phyloP scores from a whole-genome alignment of 2,113 vertebrate species.

The Notothenia rossii region DNA sequence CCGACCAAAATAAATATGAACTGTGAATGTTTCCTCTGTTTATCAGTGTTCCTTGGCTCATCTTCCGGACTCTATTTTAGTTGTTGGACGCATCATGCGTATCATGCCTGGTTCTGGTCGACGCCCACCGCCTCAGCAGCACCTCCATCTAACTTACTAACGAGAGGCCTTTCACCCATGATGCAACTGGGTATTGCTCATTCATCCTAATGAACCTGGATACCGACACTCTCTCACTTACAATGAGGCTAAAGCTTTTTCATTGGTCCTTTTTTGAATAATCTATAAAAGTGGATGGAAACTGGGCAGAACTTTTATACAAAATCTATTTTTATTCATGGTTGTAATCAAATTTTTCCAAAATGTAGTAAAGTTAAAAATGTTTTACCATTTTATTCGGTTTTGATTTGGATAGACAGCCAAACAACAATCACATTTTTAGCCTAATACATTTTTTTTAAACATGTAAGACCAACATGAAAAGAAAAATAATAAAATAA shows the following conservation, averaged over 20 bases:
- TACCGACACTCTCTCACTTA: constrained; percentile 37
- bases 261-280: constrained; percentile 29
- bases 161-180: constrained; percentile 68
- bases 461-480: no score
- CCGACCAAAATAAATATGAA: constrained; percentile 3
- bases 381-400: no score
- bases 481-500: no score
- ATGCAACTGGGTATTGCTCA: constrained; percentile 52
- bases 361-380: no score
- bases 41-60: constrained; percentile 6
- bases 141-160: constrained; percentile 64
- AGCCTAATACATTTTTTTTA: no score
- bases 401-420: no score
- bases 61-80: constrained; percentile 31
- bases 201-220: constrained; percentile 67
- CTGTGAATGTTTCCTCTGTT: constrained; percentile 5
- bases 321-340: neutral
- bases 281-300: neutral
- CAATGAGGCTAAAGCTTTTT: constrained; percentile 37
- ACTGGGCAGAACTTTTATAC: neutral
- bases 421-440: no score
- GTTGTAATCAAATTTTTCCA: neutral
- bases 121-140: constrained; percentile 69
- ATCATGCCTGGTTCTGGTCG: constrained; percentile 39
- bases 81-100: constrained; percentile 6